Base-by-base conservation (phyloP, 2,888 invertebrate genomes). In the Imbricaverruca yamaguchii region DNA sequence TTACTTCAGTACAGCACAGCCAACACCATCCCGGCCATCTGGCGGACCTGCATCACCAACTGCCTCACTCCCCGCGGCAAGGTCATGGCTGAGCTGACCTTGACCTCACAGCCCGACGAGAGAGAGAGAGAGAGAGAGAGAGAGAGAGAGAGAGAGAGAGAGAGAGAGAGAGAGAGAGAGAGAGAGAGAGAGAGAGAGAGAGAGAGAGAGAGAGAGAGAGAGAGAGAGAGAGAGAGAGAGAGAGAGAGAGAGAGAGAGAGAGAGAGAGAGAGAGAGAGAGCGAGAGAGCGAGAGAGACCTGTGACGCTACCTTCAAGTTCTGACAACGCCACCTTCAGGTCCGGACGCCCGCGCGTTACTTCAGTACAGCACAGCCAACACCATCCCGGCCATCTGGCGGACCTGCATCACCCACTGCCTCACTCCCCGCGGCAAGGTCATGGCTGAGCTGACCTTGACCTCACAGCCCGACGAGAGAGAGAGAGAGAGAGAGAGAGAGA, bases 1-100 rank as follows among this genome's bases (percentile, higher is more conserved):
- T 86, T 88, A 81, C 84, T 89, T 80, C 85, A 87, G 82, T 82
- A 84, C 80, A 82, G 86, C 56, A 84, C 86, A 39, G 86, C 87
- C 18, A 87, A 87, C 82, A 84, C 81, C 83, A 56, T 85, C 6
- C 84, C 85, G 0, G 79, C 81, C 53, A 83, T 85, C 23, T 86
- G 87, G n/a, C 84, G 85, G 39, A 87, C 87, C 61, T 86, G 85
- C 61, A 86, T 87, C 15, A 86, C 87, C 1, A 86, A 88, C 83
- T 85, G 88, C 84, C 84, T 89, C 82, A 87, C 88, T 6, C 85
- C 86, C 4, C 84, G 84, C 13, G 89, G 88, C 6, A 85, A 85
- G 21, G 86, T 89, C 7, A 87, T 87, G 83, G 87, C 87, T 10
- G 88, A 88, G 80, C 83, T 88, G 80, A 88, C 88, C 57, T 85